A percentile compares a stretch with the other conserved stretches of the same genome.
phyloP scores from a whole-genome alignment of 1,140 invertebrate species.

The Leptinotarsa defecta region DNA sequence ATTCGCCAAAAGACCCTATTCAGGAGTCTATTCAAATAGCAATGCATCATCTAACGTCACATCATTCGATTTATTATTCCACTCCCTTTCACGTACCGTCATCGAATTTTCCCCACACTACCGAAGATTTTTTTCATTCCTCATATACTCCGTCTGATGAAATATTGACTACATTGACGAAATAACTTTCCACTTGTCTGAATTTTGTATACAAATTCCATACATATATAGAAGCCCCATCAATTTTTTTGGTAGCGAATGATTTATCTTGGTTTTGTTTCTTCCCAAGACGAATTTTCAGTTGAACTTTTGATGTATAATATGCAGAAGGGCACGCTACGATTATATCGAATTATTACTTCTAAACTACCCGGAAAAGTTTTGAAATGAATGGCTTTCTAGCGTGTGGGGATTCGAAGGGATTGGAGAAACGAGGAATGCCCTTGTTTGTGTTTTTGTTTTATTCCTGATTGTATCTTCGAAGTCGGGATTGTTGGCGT shows the following conservation, averaged over 20 bases:
- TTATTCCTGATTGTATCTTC: neutral
- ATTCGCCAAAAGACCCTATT: too few relatives aligned
- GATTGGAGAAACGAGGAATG: neutral
- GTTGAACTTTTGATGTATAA: neutral
- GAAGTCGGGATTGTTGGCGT: neutral
- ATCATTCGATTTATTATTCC: neutral
- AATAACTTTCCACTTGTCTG: neutral
- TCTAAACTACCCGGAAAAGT: neutral
- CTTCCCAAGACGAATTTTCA: neutral
- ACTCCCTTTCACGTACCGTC: neutral
- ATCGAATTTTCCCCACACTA: too few relatives aligned
- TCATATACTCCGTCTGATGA: neutral
- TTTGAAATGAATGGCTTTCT: neutral
- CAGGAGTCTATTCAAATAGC: too few relatives aligned
- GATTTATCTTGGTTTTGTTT: neutral
- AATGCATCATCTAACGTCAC: neutral
- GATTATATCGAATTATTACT: conserved; percentile 4
- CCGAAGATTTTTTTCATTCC: neutral
- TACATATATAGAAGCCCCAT: neutral
- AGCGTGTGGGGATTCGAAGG: neutral
- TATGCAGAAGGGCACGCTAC: neutral
- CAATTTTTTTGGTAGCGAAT: neutral
- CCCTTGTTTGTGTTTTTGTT: neutral
- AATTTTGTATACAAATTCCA: neutral
- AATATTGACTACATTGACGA: conserved; percentile 1